Percentiles rank a stretch among this genome's conserved stretches.
phyloP scores from a whole-genome alignment of 2,113 vertebrate genomes.

The Galeopterus variegatus region DNA sequence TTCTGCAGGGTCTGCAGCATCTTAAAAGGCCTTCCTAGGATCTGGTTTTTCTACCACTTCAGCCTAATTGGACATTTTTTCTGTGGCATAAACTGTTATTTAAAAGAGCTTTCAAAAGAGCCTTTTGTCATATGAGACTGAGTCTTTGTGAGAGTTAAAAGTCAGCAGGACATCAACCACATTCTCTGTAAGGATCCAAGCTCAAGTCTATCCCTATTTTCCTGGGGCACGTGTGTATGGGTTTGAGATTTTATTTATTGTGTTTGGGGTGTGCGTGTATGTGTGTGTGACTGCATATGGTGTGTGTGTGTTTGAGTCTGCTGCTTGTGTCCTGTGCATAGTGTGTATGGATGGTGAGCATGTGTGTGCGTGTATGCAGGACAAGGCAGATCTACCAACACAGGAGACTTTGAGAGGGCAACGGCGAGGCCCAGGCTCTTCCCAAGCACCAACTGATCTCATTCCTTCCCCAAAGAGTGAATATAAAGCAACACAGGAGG shows the following conservation, averaged over 20 bases:
- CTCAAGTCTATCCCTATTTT: not conserved
- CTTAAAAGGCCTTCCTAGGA: not conserved
- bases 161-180: not conserved
- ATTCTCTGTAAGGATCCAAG: slow-evolving; percentile 17
- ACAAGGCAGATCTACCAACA: not conserved
- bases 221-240: not conserved
- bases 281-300: not conserved
- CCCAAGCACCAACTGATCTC: too few species aligned
- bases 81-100: not conserved
- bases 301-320: not conserved
- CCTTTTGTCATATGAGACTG: not conserved
- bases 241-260: not conserved
- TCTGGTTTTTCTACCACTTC: not conserved
- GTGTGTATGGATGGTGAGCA: not conserved
- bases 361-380: fast-evolving
- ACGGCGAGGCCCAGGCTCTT: not conserved
- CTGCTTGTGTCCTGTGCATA: not conserved
- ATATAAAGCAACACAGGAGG: not conserved
- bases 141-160: not conserved
- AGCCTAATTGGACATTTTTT: not conserved
- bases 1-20: fast-evolving
- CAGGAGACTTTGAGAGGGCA: not conserved
- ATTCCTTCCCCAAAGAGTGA: not conserved
- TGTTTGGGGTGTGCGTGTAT: too few species aligned
- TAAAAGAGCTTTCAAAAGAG: slow-evolving; percentile 28